Evolutionary conservation across 2,888 invertebrate species (phyloP), one percentile per base, ranked within the genome.

Genomic region (Thymelicus acteon): DNA sequence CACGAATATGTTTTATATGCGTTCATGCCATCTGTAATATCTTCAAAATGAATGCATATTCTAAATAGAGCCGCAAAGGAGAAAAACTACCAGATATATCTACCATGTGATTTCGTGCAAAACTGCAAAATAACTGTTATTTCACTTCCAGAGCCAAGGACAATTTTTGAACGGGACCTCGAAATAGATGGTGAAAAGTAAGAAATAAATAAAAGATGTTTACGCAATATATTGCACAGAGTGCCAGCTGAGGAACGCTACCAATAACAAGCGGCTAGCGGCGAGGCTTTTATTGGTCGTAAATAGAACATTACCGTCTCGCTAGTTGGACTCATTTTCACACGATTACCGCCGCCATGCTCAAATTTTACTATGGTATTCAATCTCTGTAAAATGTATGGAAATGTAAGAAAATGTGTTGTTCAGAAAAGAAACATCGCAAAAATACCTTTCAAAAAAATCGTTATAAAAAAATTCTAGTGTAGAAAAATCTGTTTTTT

Each of bases 241-340:
- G 58, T 58, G 58, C 37, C 58, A 58, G 65, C 58, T 61, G 60
- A 75, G 54, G 75, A 77, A 80, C 80, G 82, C 79, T 80, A 86
- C 87, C 87, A 84, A 89, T 88, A 87, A 86, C 83, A 84, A 86
- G 85, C 82, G 85, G 80, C 84, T 80, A 82, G 85, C 83, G 85
- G 88, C 87, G 86, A 87, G 85, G 85, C 85, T 88, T 31, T 89
- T 88, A 89, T 87, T 81, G 88, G 78, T 82, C 88, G 85, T 90
- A 89, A 90, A 89, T 86, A 85, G 85, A 85, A 86, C 87, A 86
- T 89, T 87, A 90, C 86, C 81, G 86, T 81, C 78, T 78, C 78
- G 75, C 79, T 78, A 79, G 77, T 77, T 75, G 73, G 79, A 83
- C 84, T 84, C 82, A 83, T 85, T 85, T 84, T 81, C 81, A 82